Evolutionary conservation across 1,140 invertebrate genomes (phyloP), one percentile per base, ranked within the genome.

Genomic region (Phymastichus coffea): DNA sequence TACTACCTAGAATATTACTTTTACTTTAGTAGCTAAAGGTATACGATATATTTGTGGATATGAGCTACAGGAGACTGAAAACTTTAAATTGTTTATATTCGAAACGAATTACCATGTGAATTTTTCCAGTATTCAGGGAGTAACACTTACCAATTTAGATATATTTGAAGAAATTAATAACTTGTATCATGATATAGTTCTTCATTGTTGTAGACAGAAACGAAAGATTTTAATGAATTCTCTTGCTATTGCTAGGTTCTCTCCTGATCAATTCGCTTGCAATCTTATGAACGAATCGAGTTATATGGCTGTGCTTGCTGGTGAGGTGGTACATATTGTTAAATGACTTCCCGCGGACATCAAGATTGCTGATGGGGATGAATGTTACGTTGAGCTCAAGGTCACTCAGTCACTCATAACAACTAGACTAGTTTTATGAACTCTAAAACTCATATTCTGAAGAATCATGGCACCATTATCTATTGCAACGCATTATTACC

Each of bases 321-420:
- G 57, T 1, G 64, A 63, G 46, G 53, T 63, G 0, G 35, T 61
- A 8, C 35, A 62, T 6, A 44, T 65, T 1, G 26, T 65, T 1
- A 56, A 62, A 41, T 65, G 60, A 12, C 12, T 57, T 7, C 57
- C 57, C 1, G 48, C 61, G 1, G 14, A 53, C 17, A 14, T 57
- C 10, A 54, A 43, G 26, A 19, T 63, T 1, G 10, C 52, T 12
- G 10, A 33, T 3, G 55, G 53, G 1, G 12, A 57, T 7, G 14
- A 44, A 3, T 67, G 66, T 49, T 63, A 61, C 25, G 3, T 55
- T 8, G 63, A 67, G 49, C 30, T 67, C n/a, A n/a, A n/a, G n/a
- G n/a, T n/a, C n/a, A n/a, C n/a, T n/a, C n/a, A n/a, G n/a, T n/a
- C n/a, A n/a, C n/a, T n/a, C n/a, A n/a, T n/a, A n/a, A n/a, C n/a